phyloP scores from a whole-genome alignment of 1,140 invertebrate species.

The Pissodes strobi region DNA sequence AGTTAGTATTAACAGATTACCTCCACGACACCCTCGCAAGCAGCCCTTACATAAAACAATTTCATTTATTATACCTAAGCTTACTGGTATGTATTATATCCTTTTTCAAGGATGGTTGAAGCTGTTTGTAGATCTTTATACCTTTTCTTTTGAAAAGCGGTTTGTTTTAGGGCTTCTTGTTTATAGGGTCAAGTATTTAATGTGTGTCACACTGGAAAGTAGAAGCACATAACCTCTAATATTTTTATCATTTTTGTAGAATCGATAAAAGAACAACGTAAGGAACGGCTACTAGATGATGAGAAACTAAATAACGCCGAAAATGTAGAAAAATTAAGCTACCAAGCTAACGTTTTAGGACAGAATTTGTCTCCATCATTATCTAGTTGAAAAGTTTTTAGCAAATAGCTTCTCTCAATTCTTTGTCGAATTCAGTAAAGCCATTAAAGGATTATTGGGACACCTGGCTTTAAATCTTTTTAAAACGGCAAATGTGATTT shows the following conservation, averaged over 20 bases:
- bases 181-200: too few relatives aligned
- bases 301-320: constrained; percentile 59
- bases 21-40: too few relatives aligned
- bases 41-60: background rate
- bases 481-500: too few relatives aligned
- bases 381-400: constrained; percentile 11
- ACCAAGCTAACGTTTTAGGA: constrained; percentile 63
- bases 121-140: too few relatives aligned
- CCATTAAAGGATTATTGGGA: too few relatives aligned
- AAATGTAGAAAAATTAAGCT: constrained; percentile 63
- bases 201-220: too few relatives aligned
- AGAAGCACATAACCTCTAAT: too few relatives aligned
- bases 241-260: constrained; percentile 56
- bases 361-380: constrained; percentile 66
- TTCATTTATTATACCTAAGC: constrained; percentile 21
- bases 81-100: too few relatives aligned
- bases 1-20: constrained; percentile 63
- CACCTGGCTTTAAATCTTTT: too few relatives aligned
- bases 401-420: background rate
- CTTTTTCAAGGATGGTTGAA: background rate
- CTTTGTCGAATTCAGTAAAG: too few relatives aligned
- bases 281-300: constrained; percentile 61
- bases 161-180: too few relatives aligned
- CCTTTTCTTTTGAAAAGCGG: too few relatives aligned
- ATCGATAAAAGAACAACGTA: constrained; percentile 63